phyloP scores from a whole-genome alignment of 1,140 invertebrate genomes.

The Trigoniulus corallinus region DNA sequence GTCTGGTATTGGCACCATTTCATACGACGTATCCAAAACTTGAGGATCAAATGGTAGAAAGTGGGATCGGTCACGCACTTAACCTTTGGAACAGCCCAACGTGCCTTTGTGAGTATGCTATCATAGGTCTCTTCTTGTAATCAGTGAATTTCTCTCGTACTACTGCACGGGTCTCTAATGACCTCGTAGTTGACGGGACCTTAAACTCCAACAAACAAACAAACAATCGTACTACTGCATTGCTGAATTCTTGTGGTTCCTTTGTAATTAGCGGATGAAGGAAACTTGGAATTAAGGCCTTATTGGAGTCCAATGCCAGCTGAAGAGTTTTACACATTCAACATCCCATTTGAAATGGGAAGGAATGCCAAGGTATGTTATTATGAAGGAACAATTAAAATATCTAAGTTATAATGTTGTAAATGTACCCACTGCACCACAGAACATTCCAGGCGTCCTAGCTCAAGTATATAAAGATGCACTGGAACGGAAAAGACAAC shows the following conservation, averaged over 20 bases:
- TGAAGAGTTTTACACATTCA: constrained; percentile 23
- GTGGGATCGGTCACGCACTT: constrained; percentile 16
- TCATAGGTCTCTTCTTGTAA: not conserved
- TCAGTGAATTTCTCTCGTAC: no score
- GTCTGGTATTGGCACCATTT: constrained; percentile 24
- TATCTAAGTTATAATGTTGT: not conserved
- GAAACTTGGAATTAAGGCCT: not conserved
- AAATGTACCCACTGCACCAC: not conserved
- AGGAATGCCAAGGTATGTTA: constrained; percentile 16
- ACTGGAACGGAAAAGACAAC: not conserved
- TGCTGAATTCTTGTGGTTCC: not conserved
- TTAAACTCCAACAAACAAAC: no score
- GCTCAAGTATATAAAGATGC: not conserved
- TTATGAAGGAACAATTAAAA: not conserved
- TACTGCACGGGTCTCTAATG: no score
- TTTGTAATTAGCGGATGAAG: not conserved
- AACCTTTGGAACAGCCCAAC: constrained; percentile 27
- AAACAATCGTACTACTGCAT: not conserved
- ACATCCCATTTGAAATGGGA: constrained; percentile 27
- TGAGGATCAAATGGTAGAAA: constrained; percentile 22
- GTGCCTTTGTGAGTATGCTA: constrained; percentile 19
- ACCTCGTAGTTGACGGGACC: no score
- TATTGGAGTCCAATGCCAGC: constrained; percentile 22
- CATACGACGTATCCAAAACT: constrained; percentile 24
- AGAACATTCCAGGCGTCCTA: constrained; percentile 1